Conservation (phyloP, 2,888 invertebrate genomes). For the Augochlorella aurata region DNA sequence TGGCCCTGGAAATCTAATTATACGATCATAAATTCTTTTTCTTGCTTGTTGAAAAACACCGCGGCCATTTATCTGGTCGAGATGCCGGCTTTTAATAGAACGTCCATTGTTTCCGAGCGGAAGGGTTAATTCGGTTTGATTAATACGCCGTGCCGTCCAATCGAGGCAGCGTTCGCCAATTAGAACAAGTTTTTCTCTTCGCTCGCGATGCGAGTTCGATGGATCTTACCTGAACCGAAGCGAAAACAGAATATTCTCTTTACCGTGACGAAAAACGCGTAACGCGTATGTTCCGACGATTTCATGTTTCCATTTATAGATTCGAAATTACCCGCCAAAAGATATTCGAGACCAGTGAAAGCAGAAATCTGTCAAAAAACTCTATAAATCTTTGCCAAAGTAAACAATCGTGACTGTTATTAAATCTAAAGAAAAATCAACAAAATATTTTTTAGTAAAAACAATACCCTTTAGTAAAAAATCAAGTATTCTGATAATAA, state of each 20-base stretch:
- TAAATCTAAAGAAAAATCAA: too few species aligned
- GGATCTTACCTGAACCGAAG: not conserved
- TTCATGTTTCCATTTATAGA: too few species aligned
- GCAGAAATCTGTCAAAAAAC: too few species aligned
- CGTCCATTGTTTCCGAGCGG: not conserved
- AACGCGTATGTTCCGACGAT: not conserved
- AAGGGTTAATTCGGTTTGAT: not conserved
- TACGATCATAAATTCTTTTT: slow-evolving; percentile 25
- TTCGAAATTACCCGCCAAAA: too few species aligned
- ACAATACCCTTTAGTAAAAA: too few species aligned
- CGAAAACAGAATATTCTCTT: not conserved
- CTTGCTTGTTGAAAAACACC: not conserved
- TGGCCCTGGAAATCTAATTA: slow-evolving; percentile 32
- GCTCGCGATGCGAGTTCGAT: not conserved
- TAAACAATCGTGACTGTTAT: too few species aligned
- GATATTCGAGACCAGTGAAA: too few species aligned
- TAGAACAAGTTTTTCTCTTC: not conserved
- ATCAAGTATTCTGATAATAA: too few species aligned
- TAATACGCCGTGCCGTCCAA: not conserved
- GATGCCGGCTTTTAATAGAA: not conserved
- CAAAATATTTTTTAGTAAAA: too few species aligned
- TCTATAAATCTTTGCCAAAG: too few species aligned
- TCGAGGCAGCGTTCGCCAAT: not conserved
- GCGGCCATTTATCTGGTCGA: not conserved
- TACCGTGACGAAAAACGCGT: not conserved